Conservation (phyloP, 2,797 vertebrate species). For the Pseudopleuronectes americanus region DNA sequence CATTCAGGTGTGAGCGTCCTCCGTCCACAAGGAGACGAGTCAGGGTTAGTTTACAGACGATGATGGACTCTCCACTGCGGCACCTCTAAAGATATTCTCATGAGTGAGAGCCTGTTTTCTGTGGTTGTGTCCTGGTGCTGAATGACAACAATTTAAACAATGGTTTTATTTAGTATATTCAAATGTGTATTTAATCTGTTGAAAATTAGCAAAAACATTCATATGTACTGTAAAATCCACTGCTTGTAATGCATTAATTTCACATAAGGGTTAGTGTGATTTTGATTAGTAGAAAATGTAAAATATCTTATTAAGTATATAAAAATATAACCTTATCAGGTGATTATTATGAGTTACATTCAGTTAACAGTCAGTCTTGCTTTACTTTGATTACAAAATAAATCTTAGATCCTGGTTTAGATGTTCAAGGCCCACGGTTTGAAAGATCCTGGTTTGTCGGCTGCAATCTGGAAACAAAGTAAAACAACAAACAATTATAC, state of each 20-base stretch:
- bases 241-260: not conserved
- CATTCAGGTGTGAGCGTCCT: constrained; percentile 41
- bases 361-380: not conserved
- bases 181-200: not conserved
- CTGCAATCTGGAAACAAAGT: constrained; percentile 69
- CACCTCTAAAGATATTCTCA: too few relatives aligned
- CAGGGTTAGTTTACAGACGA: not conserved
- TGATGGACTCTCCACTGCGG: not conserved
- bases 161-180: too few relatives aligned
- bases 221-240: not conserved
- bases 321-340: not conserved
- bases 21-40: not conserved
- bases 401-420: constrained; percentile 26
- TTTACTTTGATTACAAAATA: not conserved
- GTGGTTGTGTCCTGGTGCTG: too few relatives aligned
- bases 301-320: not conserved
- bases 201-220: not conserved
- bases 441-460: constrained; percentile 62
- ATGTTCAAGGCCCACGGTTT: constrained; percentile 79
- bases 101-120: not conserved
- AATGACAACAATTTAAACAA: too few relatives aligned
- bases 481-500: not conserved
- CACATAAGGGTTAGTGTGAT: not conserved
- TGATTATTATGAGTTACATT: not conserved
- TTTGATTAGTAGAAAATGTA: not conserved